Percentiles rank a stretch among this genome's conserved stretches.
These are phyloP conservation scores for Plecturocebus donacophilus DNA, from an alignment of 2,113 vertebrate species.

Conservation along the genomic window DNA sequence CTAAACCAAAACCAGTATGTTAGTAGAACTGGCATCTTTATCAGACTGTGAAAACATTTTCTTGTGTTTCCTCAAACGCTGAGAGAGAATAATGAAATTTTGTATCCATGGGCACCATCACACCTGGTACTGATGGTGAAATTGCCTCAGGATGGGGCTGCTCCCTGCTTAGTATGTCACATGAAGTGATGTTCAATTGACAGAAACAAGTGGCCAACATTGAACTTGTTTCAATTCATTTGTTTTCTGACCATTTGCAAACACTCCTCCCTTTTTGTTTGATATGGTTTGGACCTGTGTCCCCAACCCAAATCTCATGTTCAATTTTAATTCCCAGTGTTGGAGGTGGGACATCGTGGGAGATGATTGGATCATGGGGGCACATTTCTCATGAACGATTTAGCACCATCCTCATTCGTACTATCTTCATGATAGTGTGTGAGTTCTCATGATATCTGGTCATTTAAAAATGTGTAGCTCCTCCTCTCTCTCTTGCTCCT, in stretches of 20 bases:
- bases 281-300: too few species aligned
- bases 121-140: neutral
- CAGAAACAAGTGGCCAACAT: neutral
- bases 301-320: too few species aligned
- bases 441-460: too few species aligned
- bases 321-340: too few species aligned
- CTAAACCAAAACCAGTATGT: neutral
- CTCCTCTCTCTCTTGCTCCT: too few species aligned
- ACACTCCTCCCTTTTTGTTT: neutral
- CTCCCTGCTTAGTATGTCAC: neutral
- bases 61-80: neutral
- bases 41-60: neutral
- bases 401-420: too few species aligned
- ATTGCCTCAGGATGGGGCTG: neutral
- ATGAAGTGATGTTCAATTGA: neutral
- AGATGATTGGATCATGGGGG: too few species aligned
- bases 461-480: too few species aligned
- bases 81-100: neutral
- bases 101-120: neutral
- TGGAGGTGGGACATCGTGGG: too few species aligned
- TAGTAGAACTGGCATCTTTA: neutral
- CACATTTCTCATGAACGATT: too few species aligned
- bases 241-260: neutral
- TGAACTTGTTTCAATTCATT: slow-evolving; percentile 15
- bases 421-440: too few species aligned